These are phyloP conservation scores for Drosophila pallidifrons DNA, from an alignment of 1,140 invertebrate genomes.

Conservation along the genomic window DNA sequence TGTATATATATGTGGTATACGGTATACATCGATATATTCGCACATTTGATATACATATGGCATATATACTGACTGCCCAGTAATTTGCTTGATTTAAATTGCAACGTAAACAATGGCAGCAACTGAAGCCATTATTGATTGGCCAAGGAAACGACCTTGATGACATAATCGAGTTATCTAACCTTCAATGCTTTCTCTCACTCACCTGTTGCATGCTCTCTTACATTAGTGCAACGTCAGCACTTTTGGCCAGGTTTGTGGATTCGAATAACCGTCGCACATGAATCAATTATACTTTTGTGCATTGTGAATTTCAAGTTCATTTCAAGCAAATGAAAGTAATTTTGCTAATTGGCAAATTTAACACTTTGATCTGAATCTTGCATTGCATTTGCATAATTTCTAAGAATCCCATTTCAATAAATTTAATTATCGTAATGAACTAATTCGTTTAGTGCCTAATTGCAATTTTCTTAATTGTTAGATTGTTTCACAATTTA, in stretches of 20 bases:
- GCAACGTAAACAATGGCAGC: conserved; percentile 5
- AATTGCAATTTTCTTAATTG: conserved; percentile 4
- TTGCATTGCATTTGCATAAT: conserved; percentile 5
- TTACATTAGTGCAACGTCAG: neutral
- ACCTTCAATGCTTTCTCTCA: conserved; percentile 10
- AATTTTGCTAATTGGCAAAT: conserved; percentile 32
- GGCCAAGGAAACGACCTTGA: conserved; percentile 17
- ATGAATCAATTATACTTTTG: conserved; percentile 23
- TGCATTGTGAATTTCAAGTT: conserved; percentile 1
- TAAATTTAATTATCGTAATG: conserved; percentile 6
- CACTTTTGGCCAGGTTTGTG: conserved; percentile 8
- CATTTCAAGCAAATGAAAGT: conserved; percentile 21
- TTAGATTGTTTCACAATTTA: neutral
- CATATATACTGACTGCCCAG: neutral
- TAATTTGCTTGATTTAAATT: conserved; percentile 8
- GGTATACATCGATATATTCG: no score
- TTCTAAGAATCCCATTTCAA: neutral
- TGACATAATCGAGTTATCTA: conserved; percentile 30
- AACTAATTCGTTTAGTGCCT: neutral
- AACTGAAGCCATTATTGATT: conserved; percentile 24
- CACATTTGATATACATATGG: conserved; percentile 2
- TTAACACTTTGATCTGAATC: conserved; percentile 24
- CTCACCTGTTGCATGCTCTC: conserved; percentile 11
- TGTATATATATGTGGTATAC: no score
- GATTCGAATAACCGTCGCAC: neutral